Evolutionary conservation across 1,140 invertebrate genomes (phyloP), one percentile per base, ranked within the genome.

Genomic region (Asobara japonica): DNA sequence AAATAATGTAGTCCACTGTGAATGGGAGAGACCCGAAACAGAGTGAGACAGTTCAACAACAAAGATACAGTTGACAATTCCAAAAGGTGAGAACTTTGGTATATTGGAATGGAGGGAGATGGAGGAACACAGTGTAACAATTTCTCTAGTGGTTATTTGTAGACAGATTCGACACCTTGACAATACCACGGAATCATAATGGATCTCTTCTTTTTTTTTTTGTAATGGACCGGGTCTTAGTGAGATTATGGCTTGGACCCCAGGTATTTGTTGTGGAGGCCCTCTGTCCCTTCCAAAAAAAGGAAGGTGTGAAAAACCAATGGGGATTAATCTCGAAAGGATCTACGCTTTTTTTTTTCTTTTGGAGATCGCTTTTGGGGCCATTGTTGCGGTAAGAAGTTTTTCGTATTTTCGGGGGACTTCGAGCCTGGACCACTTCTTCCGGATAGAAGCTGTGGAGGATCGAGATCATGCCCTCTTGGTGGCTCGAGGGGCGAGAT

Each of bases 111-210:
- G n/a, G 27, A 8, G 31, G 38, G 30, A 60, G 51, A 41, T 33
- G 30, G 41, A 45, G 71, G 73, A 74, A 65, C 30, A 68, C n/a
- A 4, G 18, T 56, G 18, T 60, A 36, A 31, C 78, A 74, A 84
- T 83, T 81, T 82, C 80, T 85, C 82, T 86, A 84, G 83, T 84
- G 84, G 83, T 86, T 87, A 86, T 87, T 86, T 86, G 84, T 85
- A 86, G 85, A 87, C 83, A 84, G 83, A 86, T 86, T 86, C 85
- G 85, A 87, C 85, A 84, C 78, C 77, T 72, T 77, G 79, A 87
- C 86, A 87, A 87, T 87, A 66, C 78, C 73, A 65, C 73, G 76
- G 70, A 83, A 83, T 83, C 78, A 86, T 86, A 86, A 86, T 86
- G 80, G 84, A 78, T 73, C 27, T 73, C 45, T 51, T 51, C 31